Base-by-base conservation (phyloP, 2,888 invertebrate genomes). In the Bimastos eiseni region DNA sequence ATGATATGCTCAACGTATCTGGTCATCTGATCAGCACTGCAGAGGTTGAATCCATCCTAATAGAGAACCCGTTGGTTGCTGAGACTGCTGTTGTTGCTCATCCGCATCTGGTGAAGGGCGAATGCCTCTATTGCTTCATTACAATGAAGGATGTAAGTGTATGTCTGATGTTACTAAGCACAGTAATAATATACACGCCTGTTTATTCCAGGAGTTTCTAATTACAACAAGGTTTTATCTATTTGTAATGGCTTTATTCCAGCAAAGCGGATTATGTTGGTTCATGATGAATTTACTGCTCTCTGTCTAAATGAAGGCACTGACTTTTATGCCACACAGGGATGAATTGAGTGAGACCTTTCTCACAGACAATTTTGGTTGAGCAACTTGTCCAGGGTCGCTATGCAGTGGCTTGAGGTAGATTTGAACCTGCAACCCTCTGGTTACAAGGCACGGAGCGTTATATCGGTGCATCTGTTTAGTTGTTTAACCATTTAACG, bases 1-100 rank as follows among this genome's bases (percentile, higher is more conserved):
- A 99, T 95, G 99, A 99, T 95, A 98, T 99, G 98, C 96, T 99
- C 93, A 99, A 99, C 95, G 99, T 99, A 19, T 98, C 98, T 4
- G 99, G 99, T 0, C 99, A 99, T 95, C 96, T 99, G 90, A 97
- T 99, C 97, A 98, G 98, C 92, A 99, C 99, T 0, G 97, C 99
- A 0, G 98, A 99, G 96, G 92, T 96, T 38, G 96, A 96, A 93
- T 95, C 96, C 0, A 96, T 96, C 19, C 93, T 96, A 49, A 94
- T 95, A 15, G 95, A 95, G 90, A 96, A 96, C 92, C 91, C 93
- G 44, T 93, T 95, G 84, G 97, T 99, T 0, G 97, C 98, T 0
- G 99, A 99, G 95, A 98, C 99, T 0, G 99, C 99, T 0, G 99
- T 98, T 0, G 99, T 99, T 0, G 97, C 98, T 15, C 97, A 97